A percentile compares a stretch with the other conserved stretches of the same genome.
Evolutionary conservation across 2,888 invertebrate species (phyloP).

Genomic region (Drosophila monieri): DNA sequence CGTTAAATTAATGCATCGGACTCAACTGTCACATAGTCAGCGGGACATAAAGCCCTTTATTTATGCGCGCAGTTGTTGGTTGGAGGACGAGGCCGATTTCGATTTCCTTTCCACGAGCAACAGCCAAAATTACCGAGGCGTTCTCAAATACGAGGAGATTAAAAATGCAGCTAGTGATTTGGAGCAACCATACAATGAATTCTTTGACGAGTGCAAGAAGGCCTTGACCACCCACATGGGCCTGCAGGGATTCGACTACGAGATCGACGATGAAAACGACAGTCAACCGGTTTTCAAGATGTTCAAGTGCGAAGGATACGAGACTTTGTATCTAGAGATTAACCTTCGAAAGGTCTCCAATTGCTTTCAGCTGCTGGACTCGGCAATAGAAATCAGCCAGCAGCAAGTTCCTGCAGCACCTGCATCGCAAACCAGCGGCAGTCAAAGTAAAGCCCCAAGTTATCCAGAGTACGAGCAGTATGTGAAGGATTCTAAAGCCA

Average conservation of each 20-base stretch:
- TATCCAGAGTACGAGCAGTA: slow-evolving; percentile 59
- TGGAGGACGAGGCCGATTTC: slow-evolving; percentile 49
- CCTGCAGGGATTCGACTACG: slow-evolving; percentile 64
- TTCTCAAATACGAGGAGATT: slow-evolving; percentile 60
- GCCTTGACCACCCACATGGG: slow-evolving; percentile 71
- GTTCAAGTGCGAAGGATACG: slow-evolving; percentile 65
- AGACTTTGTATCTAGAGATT: slow-evolving; percentile 67
- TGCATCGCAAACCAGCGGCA: background rate
- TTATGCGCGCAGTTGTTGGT: slow-evolving; percentile 62
- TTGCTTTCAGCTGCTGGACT: slow-evolving; percentile 52
- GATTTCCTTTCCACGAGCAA: slow-evolving; percentile 51
- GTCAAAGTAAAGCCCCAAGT: slow-evolving; percentile 11
- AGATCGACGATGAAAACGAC: slow-evolving; percentile 50
- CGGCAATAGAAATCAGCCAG: slow-evolving; percentile 54
- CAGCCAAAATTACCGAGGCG: slow-evolving; percentile 53
- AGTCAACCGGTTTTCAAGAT: slow-evolving; percentile 54
- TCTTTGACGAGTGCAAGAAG: slow-evolving; percentile 66
- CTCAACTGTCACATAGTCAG: slow-evolving; percentile 47
- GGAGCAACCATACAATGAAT: slow-evolving; percentile 60
- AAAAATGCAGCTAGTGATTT: slow-evolving; percentile 67
- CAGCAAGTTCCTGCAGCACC: slow-evolving; percentile 10
- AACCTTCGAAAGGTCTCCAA: slow-evolving; percentile 44
- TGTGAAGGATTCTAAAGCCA: slow-evolving; percentile 53
- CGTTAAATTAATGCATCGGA: slow-evolving; percentile 53
- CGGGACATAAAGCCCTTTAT: slow-evolving; percentile 57